Evolutionary conservation across 2,113 vertebrate species (phyloP), one percentile per base, ranked within the genome.

Genomic region (Dascyllus trimaculatus): DNA sequence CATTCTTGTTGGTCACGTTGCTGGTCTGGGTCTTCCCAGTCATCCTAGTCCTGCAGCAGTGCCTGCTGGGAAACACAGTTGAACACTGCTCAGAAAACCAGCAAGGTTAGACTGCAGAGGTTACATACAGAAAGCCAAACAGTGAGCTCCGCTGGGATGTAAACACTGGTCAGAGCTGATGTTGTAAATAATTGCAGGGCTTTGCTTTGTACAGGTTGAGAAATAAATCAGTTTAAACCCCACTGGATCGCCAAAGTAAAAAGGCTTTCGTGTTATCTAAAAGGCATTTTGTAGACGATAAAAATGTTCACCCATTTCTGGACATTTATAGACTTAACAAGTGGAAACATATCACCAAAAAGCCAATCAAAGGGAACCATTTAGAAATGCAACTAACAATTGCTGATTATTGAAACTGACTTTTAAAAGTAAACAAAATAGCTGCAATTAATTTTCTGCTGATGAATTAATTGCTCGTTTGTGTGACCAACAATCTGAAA

Each of bases 1-100:
- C 98, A 4, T 97, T 99, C 95, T 98, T 99, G 91, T 99, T 99
- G 91, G 98, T 99, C 89, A 99, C 96, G 2, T 98, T 99, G 95
- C 98, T 99, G 85, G 97, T 99, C 95, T 96, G 97, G 83, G 95
- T 98, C 96, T 98, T 99, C 88, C 97, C 97, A 1, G 98, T 98
- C 98, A 99, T 99, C 95, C 88, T 96, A 86, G 80, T 75, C 88
- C 70, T 80, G 73, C 88, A 80, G 66, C 79, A 79, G 22, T 66
- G 78, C 84, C 93, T 91, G 88, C 77, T 89, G 88, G 77, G 78
- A 87, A 53, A 88, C 63, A 88, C 61, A 88, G 71, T 45, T 25
- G 48, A 70, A 77, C 66, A 69, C 57, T 19, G 57, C 57, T 81
- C 58, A 85, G 71, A 68, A 59, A 78, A 76, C 26, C 63, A n/a